A percentile compares a stretch with the other conserved stretches of the same genome.
Evolutionary conservation across 2,113 vertebrate genomes (phyloP).

Genomic region (Perca schrenkii): DNA sequence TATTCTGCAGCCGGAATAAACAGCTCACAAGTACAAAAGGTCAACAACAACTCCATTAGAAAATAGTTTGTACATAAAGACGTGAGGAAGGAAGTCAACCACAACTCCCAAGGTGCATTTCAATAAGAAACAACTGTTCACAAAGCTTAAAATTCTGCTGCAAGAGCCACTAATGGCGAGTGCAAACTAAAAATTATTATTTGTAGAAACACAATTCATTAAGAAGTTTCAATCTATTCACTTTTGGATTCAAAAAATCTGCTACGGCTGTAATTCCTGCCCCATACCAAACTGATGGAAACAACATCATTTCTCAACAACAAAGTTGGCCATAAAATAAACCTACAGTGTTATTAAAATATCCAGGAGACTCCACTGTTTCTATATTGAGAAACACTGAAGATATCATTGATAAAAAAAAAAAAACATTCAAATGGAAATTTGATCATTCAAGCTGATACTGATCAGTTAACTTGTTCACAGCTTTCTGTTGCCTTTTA

Average conservation of each 20-base stretch:
- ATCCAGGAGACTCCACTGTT: neutral
- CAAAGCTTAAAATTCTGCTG: neutral
- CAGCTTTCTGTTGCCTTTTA: neutral
- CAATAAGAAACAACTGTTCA: neutral
- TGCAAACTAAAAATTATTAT: neutral
- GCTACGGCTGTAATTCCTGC: neutral
- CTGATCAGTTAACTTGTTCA: neutral
- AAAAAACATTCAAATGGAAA: neutral
- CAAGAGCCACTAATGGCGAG: neutral
- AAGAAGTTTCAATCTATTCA: neutral
- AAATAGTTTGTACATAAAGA: neutral
- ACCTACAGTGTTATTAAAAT: neutral
- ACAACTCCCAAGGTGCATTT: neutral
- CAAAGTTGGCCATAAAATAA: neutral
- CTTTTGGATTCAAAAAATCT: neutral
- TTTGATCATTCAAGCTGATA: neutral
- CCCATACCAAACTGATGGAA: neutral
- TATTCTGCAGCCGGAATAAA: neutral
- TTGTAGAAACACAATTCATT: neutral
- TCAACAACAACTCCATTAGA: neutral
- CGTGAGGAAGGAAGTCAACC: neutral
- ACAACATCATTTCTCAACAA: neutral
- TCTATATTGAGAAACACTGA: neutral
- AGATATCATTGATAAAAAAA: neutral
- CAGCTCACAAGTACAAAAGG: constrained; percentile 28